A percentile compares a stretch with the other conserved stretches of the same genome.
phyloP scores from a whole-genome alignment of 2,113 vertebrate genomes.

The Stigmatopora argus region DNA sequence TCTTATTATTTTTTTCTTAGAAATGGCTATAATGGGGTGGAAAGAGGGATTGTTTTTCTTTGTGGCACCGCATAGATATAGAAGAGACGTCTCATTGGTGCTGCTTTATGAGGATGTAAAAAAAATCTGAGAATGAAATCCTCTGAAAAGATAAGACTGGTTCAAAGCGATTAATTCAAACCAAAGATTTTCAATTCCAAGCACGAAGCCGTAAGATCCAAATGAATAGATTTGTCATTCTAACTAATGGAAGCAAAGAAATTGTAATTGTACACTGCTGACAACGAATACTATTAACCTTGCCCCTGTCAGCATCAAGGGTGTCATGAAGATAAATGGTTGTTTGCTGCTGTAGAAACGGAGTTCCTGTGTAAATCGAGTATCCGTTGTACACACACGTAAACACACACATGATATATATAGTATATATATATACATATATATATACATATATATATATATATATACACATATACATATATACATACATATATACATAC shows the following conservation, averaged over 20 bases:
- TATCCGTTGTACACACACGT: no score
- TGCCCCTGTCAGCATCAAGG: no score
- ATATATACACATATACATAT: no score
- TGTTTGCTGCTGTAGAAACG: no score
- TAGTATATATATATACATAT: no score
- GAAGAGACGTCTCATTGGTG: background rate
- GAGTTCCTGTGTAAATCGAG: no score
- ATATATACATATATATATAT: no score
- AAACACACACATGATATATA: no score
- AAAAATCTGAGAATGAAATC: conserved; percentile 8
- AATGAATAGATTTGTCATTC: conserved; percentile 58
- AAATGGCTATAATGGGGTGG: conserved; percentile 35
- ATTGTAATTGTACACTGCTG: conserved; percentile 60
- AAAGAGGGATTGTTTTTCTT: conserved; percentile 51
- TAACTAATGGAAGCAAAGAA: conserved; percentile 56
- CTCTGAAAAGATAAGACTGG: background rate
- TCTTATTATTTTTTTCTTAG: conserved; percentile 32
- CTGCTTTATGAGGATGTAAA: conserved; percentile 1
- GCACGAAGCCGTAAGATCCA: conserved; percentile 59
- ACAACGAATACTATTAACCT: conserved; percentile 57
- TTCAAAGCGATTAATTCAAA: conserved; percentile 45
- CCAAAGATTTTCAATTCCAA: conserved; percentile 48
- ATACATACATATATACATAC: no score
- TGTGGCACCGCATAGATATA: conserved; percentile 15
- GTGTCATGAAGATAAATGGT: no score